Evolutionary conservation across 2,113 vertebrate species (phyloP), one percentile per base, ranked within the genome.

Genomic region (Paratilapia polleni): DNA sequence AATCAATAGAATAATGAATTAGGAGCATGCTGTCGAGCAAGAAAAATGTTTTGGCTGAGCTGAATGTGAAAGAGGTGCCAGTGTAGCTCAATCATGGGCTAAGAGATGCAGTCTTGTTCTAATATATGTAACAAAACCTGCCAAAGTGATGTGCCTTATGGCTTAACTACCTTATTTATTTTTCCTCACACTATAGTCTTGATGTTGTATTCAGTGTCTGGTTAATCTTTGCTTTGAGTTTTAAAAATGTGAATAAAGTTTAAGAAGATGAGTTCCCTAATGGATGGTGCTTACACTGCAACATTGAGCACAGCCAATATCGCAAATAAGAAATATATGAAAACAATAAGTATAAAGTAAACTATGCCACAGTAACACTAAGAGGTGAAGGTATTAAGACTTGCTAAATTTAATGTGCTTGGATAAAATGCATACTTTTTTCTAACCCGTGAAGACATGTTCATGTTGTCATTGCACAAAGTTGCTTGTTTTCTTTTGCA

Each of bases 1-100:
- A 89, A 93, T 93, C 93, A 85, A 92, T 92, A 79, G 36, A 87
- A 77, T 87, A 81, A 91, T 91, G 47, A 89, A 78, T 89, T 86
- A 85, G 58, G 84, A 59, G 76, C n/a, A 61, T 31, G 80, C 82
- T 49, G 34, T 62, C 66, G 31, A 58, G 80, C 73, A 63, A 76
- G 77, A 85, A 70, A 77, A 87, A 84, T 56, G 8, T 38, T 36
- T 8, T 17, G 59, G 28, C 77, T 88, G 85, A 84, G 68, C 58
- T 61, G 88, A 86, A 86, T 93, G 78, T 64, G 43, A 88, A 90
- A 52, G 61, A 83, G 68, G 9, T 26, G 61, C 31, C 28, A 19
- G 80, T 56, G 78, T 13, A 49, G 43, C 63, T 86, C 76, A 74
- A 58, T 82, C 77, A 57, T 52, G 26, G 64, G 19, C 68, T 77